phyloP scores from a whole-genome alignment of 2,888 invertebrate genomes.

The Platypus cylindrus region DNA sequence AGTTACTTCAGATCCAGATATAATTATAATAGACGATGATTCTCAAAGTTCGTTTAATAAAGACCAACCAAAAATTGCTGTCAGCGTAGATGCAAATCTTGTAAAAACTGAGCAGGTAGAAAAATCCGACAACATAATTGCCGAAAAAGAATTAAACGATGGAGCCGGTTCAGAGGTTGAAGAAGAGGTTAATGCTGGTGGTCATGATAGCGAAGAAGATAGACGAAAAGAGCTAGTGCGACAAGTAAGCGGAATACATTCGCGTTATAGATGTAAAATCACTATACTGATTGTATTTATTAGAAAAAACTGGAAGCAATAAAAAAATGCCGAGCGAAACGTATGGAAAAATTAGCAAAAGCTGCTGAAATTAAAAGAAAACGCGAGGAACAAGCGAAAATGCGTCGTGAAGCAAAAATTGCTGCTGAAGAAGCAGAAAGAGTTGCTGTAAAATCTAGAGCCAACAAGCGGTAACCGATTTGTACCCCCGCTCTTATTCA shows the following conservation, averaged over 20 bases:
- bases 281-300: slow-evolving; percentile 1
- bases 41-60: too few relatives aligned
- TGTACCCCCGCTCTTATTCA: too few relatives aligned
- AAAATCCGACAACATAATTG: too few relatives aligned
- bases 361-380: slow-evolving; percentile 12
- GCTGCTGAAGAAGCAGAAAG: slow-evolving; percentile 11
- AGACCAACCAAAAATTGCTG: too few relatives aligned
- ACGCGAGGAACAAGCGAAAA: slow-evolving; percentile 10
- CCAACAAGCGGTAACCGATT: slow-evolving; percentile 12
- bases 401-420: slow-evolving; percentile 9
- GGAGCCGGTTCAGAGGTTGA: neutral
- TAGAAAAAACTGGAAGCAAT: slow-evolving; percentile 13
- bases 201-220: slow-evolving; percentile 12
- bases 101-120: too few relatives aligned
- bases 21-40: too few relatives aligned
- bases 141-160: neutral
- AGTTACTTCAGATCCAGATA: too few relatives aligned
- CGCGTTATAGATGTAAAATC: neutral
- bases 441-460: slow-evolving; percentile 8
- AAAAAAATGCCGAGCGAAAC: slow-evolving; percentile 13
- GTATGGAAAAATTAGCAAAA: slow-evolving; percentile 12
- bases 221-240: slow-evolving; percentile 4
- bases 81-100: too few relatives aligned
- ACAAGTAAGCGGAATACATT: slow-evolving; percentile 4
- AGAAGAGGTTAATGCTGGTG: slow-evolving; percentile 6